Evolutionary conservation across 2,113 vertebrate genomes (phyloP), one percentile per base, ranked within the genome.

Genomic region (Mionectes macconnelli): DNA sequence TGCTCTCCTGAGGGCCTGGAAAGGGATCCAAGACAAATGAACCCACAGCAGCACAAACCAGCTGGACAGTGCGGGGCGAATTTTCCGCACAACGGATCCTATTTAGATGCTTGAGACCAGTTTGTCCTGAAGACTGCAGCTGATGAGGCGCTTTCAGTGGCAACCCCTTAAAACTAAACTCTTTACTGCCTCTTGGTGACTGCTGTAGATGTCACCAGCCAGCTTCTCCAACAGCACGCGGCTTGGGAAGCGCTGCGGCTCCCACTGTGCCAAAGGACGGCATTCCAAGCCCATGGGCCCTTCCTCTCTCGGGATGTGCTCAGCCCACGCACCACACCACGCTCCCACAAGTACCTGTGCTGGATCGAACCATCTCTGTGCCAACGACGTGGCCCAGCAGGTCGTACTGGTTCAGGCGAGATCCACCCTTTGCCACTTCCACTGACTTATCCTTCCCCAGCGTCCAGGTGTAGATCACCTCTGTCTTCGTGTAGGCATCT

Each of bases 401-500:
- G 97, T 99, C 99, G 45, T 99, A 99, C 84, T 99, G 99, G 96
- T 99, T 99, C 81, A 99, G 98, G 59, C 99, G 98, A 68, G 99
- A 99, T n/a, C 99, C 99, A 45, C 99, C 99, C 76, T 99, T 98
- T 1, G 99, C 99, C 59, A 99, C 99, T 75, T 99, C 97, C 35
- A 99, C 99, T 2, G 99, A 99, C 47, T 98, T 98, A 83, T 99
- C 98, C 63, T 99, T 98, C 9, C 99, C 99, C 78, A 98, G 98
- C 15, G 99, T 99, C 99, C 99, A 99, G 75, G 99, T 98, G 94
- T 99, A 99, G 96, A 99, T 98, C 80, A 99, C 99, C 97, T 99
- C 99, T 2, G 99, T 99, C 79, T 99, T 99, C 42, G 99, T 99
- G 96, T 99, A 99, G 49, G 99, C 99, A 97, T 99, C 99, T 99